Conservation (phyloP, 2,113 vertebrate species). For the Phylloscopus whistleri region DNA sequence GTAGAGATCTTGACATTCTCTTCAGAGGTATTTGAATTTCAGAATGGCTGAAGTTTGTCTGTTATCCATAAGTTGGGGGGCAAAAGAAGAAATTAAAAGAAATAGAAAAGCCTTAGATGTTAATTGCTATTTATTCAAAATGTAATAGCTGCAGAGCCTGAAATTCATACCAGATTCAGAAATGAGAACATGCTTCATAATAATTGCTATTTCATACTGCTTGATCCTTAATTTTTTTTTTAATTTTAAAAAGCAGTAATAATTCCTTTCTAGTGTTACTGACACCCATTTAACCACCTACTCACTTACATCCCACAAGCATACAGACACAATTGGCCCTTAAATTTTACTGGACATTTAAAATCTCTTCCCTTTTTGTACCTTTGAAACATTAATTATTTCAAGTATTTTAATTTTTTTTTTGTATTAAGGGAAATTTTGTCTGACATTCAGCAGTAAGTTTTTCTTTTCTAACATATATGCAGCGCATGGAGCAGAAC, state of each 20-base stretch:
- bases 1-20: not conserved
- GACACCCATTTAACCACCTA: slow-evolving; percentile 7
- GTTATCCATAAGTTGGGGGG: not conserved
- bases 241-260: slow-evolving; percentile 51
- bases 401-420: not conserved
- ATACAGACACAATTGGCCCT: not conserved
- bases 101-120: slow-evolving; percentile 41
- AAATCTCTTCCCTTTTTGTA: not conserved
- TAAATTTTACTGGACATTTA: slow-evolving; percentile 4
- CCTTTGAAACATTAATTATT: not conserved
- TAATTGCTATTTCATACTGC: slow-evolving; percentile 50
- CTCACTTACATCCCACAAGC: not conserved
- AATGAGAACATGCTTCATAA: slow-evolving; percentile 22
- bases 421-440: not conserved
- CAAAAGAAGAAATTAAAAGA: not conserved
- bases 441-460: not conserved
- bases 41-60: slow-evolving; percentile 29
- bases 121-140: slow-evolving; percentile 69
- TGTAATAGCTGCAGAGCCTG: slow-evolving; percentile 38
- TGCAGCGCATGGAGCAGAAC: not conserved
- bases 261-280: slow-evolving; percentile 22
- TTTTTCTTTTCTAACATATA: not conserved
- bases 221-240: slow-evolving; percentile 44
- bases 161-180: slow-evolving; percentile 51
- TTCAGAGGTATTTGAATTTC: slow-evolving; percentile 20